Evolutionary conservation across 2,113 vertebrate genomes (phyloP).

Genomic region (Hemibates koningsi): DNA sequence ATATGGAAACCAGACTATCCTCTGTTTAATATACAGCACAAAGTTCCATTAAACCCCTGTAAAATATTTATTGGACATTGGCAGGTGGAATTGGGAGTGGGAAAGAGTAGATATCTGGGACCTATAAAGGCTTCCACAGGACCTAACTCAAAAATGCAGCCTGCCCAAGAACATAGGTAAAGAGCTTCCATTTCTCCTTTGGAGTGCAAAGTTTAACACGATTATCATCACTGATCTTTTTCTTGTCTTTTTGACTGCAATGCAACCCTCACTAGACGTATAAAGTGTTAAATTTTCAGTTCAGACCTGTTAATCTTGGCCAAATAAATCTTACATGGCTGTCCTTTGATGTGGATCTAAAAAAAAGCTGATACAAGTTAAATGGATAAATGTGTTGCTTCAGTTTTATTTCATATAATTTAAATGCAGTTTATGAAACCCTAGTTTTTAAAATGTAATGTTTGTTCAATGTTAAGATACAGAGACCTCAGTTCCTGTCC

Average conservation of each 20-base stretch:
- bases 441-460: background rate
- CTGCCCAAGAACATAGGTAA: background rate
- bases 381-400: background rate
- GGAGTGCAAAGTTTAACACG: background rate
- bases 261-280: background rate
- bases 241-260: background rate
- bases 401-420: background rate
- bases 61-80: slow-evolving; percentile 43
- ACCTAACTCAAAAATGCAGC: background rate
- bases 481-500: background rate
- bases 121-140: background rate
- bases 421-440: background rate
- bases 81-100: background rate
- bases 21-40: slow-evolving; percentile 5
- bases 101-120: background rate
- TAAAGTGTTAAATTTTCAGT: background rate
- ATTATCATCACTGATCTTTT: background rate
- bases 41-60: background rate
- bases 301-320: background rate
- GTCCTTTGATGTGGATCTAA: background rate
- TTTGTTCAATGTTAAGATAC: background rate
- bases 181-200: background rate
- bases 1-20: background rate
- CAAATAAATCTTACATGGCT: background rate
- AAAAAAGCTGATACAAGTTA: background rate